phyloP scores from a whole-genome alignment of 2,888 invertebrate genomes.

The Byasa hedistus region DNA sequence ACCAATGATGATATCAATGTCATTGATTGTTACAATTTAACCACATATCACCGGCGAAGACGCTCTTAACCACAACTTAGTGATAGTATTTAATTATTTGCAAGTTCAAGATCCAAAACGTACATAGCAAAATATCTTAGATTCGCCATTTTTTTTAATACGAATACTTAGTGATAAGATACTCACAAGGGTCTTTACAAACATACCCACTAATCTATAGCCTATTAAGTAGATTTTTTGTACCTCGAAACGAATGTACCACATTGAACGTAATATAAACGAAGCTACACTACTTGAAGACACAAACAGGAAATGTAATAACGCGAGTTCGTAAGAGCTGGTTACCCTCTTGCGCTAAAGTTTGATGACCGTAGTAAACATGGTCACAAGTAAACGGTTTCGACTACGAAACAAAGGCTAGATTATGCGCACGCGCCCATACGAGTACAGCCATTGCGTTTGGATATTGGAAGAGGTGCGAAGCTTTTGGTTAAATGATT shows the following conservation, averaged over 20 bases:
- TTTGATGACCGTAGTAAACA: not conserved
- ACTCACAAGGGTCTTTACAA: constrained; percentile 19
- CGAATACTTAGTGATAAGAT: constrained; percentile 17
- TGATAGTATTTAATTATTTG: constrained; percentile 43
- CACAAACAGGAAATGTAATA: constrained; percentile 4
- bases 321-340: constrained; percentile 11
- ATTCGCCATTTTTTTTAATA: constrained; percentile 15
- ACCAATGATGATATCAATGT: constrained; percentile 11
- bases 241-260: constrained; percentile 13
- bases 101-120: constrained; percentile 29
- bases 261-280: constrained; percentile 9
- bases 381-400: not conserved
- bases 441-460: not conserved
- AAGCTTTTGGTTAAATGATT: constrained; percentile 43
- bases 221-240: constrained; percentile 24
- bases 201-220: constrained; percentile 20
- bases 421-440: not conserved
- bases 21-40: constrained; percentile 13
- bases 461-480: not conserved
- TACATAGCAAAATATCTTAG: constrained; percentile 26
- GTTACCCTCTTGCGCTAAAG: constrained; percentile 32
- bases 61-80: constrained; percentile 18
- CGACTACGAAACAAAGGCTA: not conserved
- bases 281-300: constrained; percentile 32
- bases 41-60: constrained; percentile 4